Evolutionary conservation across 2,113 vertebrate genomes (phyloP).

Genomic region (Paramormyrops kingsleyae): DNA sequence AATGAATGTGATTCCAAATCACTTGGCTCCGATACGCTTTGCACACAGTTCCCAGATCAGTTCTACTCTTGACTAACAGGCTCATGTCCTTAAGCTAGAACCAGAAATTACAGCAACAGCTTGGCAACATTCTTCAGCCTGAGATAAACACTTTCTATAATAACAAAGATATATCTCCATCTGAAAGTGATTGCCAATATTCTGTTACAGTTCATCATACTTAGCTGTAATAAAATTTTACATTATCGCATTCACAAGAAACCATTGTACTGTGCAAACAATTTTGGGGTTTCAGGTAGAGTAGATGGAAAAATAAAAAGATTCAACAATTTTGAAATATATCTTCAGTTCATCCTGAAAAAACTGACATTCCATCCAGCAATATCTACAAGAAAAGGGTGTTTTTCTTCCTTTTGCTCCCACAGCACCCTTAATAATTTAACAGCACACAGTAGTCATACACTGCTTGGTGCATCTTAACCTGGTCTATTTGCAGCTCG

Average conservation of each 20-base stretch:
- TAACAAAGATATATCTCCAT: slow-evolving; percentile 2
- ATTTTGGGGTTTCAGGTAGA: neutral
- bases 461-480: neutral
- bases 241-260: neutral
- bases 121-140: neutral
- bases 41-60: slow-evolving; percentile 17
- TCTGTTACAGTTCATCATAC: neutral
- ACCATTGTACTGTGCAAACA: neutral
- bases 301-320: neutral
- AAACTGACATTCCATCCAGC: neutral
- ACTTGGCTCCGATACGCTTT: slow-evolving; percentile 12
- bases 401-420: neutral
- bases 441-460: neutral
- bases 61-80: slow-evolving; percentile 1
- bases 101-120: slow-evolving; percentile 6
- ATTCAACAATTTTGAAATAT: neutral
- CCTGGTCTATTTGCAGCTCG: neutral
- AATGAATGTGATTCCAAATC: slow-evolving; percentile 21
- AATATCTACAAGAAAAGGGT: neutral
- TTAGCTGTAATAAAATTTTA: neutral
- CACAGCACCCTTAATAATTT: neutral
- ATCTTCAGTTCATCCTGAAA: neutral
- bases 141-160: neutral
- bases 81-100: slow-evolving; percentile 1
- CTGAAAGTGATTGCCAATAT: neutral